Conservation (phyloP, 2,797 vertebrate species). For the Enteromius trimaculatus region DNA sequence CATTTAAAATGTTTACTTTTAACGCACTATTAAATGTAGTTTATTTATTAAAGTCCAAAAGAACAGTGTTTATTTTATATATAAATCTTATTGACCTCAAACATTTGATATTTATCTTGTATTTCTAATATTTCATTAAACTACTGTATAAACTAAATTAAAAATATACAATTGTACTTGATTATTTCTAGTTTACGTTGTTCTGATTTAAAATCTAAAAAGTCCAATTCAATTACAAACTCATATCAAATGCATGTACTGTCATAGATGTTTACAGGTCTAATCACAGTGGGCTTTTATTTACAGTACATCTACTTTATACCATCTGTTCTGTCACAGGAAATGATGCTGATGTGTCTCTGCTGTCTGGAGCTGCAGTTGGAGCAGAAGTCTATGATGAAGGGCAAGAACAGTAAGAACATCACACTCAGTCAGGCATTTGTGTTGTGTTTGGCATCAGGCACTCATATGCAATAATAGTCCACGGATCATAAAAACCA, state of each 20-base stretch:
- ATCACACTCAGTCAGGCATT: neutral
- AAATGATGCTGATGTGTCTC: slow-evolving; percentile 94
- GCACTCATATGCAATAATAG: neutral
- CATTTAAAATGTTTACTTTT: neutral
- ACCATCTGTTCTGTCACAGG: slow-evolving; percentile 72
- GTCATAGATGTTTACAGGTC: neutral
- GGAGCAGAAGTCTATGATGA: slow-evolving; percentile 91
- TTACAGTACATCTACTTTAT: neutral
- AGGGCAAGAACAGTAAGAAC: slow-evolving; percentile 86
- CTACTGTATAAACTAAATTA: no score
- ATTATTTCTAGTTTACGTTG: neutral
- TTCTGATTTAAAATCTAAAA: neutral
- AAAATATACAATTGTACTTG: neutral
- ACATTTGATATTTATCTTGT: neutral
- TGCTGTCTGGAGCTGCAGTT: slow-evolving; percentile 96
- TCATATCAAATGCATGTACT: neutral
- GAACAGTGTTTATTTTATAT: no score
- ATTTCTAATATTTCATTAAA: neutral
- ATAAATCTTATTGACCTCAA: neutral
- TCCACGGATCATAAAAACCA: neutral
- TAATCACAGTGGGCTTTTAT: neutral
- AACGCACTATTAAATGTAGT: neutral
- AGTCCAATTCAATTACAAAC: neutral
- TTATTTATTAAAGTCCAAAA: neutral
- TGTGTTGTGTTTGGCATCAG: slow-evolving; percentile 23